Evolutionary conservation across 1,140 invertebrate species (phyloP), one percentile per base, ranked within the genome.

Genomic region (Drosophila repleta): DNA sequence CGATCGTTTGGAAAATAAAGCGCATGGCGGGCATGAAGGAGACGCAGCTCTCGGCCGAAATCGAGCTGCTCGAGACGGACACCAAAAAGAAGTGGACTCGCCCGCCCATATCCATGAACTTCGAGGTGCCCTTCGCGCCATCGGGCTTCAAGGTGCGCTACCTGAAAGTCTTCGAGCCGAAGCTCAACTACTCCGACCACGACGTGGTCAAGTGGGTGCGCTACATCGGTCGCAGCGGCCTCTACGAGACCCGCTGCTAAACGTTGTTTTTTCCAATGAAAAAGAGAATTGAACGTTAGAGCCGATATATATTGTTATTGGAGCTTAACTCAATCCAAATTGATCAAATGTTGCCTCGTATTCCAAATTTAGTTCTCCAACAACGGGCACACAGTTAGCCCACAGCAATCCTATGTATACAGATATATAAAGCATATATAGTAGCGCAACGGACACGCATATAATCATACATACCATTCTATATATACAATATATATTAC

Each of bases 141-240:
- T 99, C 99, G 67, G 99, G 99, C 11, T 99, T 99, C 91, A 95
- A 97, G 93, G 99, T 99, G 48, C 96, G 99, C 6, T 99, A 99
- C 92, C 93, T 99, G 82, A 99, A 99, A 93, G 99, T 99, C 45
- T 99, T 99, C 85, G 99, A 99, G 92, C 97, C 98, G 0, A 99
- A 99, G 92, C 93, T 99, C 58, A 99, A 99, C 93, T 99, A 99
- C 92, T 99, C 98, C 26, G 99, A 99, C 92, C 98, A 99, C 82
- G 99, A 99, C 93, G 99, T 99, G 73, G 99, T 99, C 90, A 99
- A 99, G 96, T 99, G 99, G 99, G 99, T 99, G 20, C 95, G 99
- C 45, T 99, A 99, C 93, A 99, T 99, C 90, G 99, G 99, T 13
- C 95, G 98, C 78, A 99, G 98, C 92, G 99, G 99, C 55, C 94